Conservation (phyloP, 2,113 vertebrate species). For the Chaenocephalus aceratus region DNA sequence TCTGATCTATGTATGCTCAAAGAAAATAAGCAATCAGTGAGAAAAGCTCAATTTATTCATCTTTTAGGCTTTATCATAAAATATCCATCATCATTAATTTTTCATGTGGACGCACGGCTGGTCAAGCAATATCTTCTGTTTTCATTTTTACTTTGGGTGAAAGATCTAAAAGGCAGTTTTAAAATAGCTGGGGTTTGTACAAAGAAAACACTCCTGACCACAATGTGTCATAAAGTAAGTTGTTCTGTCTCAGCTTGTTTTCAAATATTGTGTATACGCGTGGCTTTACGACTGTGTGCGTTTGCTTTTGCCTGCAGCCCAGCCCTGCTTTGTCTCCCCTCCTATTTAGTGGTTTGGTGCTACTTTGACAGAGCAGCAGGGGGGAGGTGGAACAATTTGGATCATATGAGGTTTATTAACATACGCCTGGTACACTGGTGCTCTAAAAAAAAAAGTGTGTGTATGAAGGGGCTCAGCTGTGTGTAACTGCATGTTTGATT, state of each 20-base stretch:
- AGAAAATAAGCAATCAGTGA: slow-evolving; percentile 19
- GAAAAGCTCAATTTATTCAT: slow-evolving; percentile 15
- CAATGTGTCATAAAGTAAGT: slow-evolving; percentile 8
- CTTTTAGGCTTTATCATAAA: slow-evolving; percentile 42
- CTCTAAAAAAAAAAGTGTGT: slow-evolving; percentile 15
- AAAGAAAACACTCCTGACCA: not conserved
- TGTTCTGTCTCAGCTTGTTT: slow-evolving; percentile 26
- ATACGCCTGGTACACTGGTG: slow-evolving; percentile 54
- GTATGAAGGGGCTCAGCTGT: slow-evolving; percentile 61
- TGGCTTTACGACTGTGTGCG: slow-evolving; percentile 32
- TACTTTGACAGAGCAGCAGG: slow-evolving; percentile 35
- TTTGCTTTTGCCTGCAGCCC: slow-evolving; percentile 56
- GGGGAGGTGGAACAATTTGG: slow-evolving; percentile 18
- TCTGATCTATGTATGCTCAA: not conserved
- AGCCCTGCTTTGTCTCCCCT: slow-evolving; percentile 67
- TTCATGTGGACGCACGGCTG: slow-evolving; percentile 4
- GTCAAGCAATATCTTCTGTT: slow-evolving; percentile 20
- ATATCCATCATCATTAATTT: slow-evolving; percentile 27
- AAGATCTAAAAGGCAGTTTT: slow-evolving; percentile 13
- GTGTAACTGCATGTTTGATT: slow-evolving; percentile 67
- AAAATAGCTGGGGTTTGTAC: not conserved
- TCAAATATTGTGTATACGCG: not conserved
- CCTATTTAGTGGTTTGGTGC: slow-evolving; percentile 54
- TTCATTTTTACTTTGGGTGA: slow-evolving; percentile 26
- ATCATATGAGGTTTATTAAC: slow-evolving; percentile 71